Evolutionary conservation across 2,797 vertebrate species (phyloP).

Genomic region (Petrocephalus sullivani): DNA sequence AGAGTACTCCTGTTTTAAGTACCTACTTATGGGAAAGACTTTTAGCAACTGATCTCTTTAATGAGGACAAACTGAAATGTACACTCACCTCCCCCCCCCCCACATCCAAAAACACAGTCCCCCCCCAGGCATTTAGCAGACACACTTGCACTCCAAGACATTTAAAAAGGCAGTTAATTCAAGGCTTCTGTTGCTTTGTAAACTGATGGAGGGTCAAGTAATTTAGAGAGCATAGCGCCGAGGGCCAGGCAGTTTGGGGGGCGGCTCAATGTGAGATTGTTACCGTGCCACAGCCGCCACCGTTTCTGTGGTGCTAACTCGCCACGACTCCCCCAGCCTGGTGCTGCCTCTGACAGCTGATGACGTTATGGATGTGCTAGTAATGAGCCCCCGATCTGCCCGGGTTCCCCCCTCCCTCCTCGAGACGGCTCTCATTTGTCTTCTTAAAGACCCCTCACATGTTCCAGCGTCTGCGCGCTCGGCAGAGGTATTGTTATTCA

Average conservation of each 20-base stretch:
- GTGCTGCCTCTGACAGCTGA: conserved; percentile 21
- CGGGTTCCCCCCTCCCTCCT: conserved; percentile 46
- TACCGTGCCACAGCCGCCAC: neutral
- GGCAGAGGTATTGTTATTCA: conserved; percentile 40
- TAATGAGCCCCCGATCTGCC: conserved; percentile 38
- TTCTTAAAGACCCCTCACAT: conserved; percentile 66
- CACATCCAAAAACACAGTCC: conserved; percentile 30
- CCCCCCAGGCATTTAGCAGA: conserved; percentile 24
- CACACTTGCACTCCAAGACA: conserved; percentile 14
- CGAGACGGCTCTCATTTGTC: conserved; percentile 62
- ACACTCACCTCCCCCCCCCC: conserved; percentile 38
- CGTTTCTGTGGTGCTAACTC: conserved; percentile 33
- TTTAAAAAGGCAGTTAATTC: conserved; percentile 22
- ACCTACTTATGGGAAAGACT: conserved; percentile 29
- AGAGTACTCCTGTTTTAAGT: conserved; percentile 4
- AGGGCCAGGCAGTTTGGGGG: conserved; percentile 17
- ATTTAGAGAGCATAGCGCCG: conserved; percentile 17
- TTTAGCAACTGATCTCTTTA: conserved; percentile 43
- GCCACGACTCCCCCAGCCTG: conserved; percentile 48
- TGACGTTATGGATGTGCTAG: neutral
- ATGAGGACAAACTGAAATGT: conserved; percentile 55
- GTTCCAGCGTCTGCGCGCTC: conserved; percentile 47
- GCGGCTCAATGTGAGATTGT: conserved; percentile 14
- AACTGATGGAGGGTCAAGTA: conserved; percentile 26
- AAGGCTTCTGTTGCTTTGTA: conserved; percentile 8